Evolutionary conservation across 2,113 vertebrate genomes (phyloP), one percentile per base, ranked within the genome.

Genomic region (Xiphorhynchus elegans): DNA sequence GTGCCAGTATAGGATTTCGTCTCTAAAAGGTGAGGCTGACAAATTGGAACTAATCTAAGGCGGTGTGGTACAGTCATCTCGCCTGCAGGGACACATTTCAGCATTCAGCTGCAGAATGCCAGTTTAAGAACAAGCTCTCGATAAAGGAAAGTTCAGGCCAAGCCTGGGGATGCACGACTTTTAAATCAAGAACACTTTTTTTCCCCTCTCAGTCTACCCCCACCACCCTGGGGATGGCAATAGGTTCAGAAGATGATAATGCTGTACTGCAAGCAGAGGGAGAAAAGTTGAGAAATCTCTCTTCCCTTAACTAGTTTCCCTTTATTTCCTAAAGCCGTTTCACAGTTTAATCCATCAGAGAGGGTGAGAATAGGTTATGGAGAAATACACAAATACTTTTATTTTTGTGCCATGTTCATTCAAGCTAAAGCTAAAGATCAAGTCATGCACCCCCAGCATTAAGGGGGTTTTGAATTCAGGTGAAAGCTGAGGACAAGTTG

Each of bases 71-170:
- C 90, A 96, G 92, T 96, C 84, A 87, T 96, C 87, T 96, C 1
- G 93, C 97, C 96, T 90, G 93, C 93, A 96, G 97, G 95, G 96
- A 96, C 95, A 96, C 89, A 94, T 97, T 91, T 96, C 93, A 93
- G 88, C 87, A 72, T 96, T 95, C 95, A 96, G 93, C 82, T 93
- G 80, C 90, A 90, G 87, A 93, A 89, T 96, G 95, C 89, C 94
- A 94, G 86, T 40, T 91, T 94, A 95, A 90, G 93, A 96, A 94
- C 84, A 90, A 94, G 94, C 81, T 94, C 95, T 78, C 0, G 63
- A 96, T 90, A 97, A 97, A 96, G 92, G 73, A 97, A 97, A 97
- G 97, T 97, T 97, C 97, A 97, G 87, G 90, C 90, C 92, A 96
- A 96, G 94, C 96, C 94, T 89, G 95, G 40, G 96, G 97, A 96